Evolutionary conservation across 2,797 vertebrate genomes (phyloP).

Genomic region (Phataginus tricuspis): DNA sequence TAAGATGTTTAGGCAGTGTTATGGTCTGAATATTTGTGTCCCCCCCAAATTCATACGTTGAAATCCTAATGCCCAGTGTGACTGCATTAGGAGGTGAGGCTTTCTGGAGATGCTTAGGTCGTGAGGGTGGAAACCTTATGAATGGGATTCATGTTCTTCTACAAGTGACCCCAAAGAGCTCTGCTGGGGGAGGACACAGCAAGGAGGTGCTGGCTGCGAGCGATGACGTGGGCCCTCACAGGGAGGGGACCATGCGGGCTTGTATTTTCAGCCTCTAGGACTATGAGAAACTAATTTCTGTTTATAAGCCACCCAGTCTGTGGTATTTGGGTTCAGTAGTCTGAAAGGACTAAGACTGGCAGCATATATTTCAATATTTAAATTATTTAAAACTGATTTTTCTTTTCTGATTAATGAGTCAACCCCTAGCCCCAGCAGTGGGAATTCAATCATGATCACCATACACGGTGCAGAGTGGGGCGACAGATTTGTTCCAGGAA

Average conservation of each 20-base stretch:
- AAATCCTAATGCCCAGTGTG: not conserved
- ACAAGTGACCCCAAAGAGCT: not conserved
- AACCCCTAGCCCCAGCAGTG: not conserved
- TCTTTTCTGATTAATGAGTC: not conserved
- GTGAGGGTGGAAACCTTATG: not conserved
- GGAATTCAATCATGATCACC: not conserved
- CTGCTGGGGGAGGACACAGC: not conserved
- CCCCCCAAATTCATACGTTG: not conserved
- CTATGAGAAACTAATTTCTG: not conserved
- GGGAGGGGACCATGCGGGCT: accelerated
- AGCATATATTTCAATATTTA: not conserved
- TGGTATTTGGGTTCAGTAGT: not conserved
- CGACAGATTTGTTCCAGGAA: not conserved
- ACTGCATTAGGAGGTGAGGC: not conserved
- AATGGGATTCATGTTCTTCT: not conserved
- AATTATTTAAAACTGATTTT: not conserved
- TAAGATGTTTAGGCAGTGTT: not conserved
- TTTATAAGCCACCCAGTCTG: not conserved
- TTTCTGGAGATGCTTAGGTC: not conserved
- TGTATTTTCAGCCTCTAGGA: not conserved
- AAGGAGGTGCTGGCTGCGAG: not conserved
- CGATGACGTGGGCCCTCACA: not conserved
- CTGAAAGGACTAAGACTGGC: not conserved
- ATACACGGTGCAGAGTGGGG: not conserved
- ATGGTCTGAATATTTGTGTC: not conserved